These are phyloP conservation scores for Papilio demoleus DNA, from an alignment of 2,888 invertebrate genomes.

Conservation along the genomic window DNA sequence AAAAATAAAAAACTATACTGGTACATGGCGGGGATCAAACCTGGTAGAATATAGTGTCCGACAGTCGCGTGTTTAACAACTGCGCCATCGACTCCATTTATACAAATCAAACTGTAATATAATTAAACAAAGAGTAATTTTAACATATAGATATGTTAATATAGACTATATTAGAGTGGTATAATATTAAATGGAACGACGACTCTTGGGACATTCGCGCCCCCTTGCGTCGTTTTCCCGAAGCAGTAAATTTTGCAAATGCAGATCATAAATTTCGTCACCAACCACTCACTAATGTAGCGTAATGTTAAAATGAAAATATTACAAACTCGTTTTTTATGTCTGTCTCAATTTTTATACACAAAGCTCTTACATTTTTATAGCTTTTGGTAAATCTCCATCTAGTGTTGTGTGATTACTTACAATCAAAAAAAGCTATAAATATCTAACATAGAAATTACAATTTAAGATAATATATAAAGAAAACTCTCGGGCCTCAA, in stretches of 20 bases:
- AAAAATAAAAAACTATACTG: too few species aligned
- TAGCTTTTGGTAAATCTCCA: neutral
- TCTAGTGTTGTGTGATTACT: neutral
- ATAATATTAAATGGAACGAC: slow-evolving; percentile 41
- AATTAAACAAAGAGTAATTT: too few species aligned
- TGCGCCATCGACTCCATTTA: too few species aligned
- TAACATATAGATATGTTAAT: too few species aligned
- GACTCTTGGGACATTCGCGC: slow-evolving; percentile 40
- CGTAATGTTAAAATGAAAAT: slow-evolving; percentile 58
- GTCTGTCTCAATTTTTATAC: slow-evolving; percentile 25
- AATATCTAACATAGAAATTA: neutral
- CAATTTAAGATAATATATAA: neutral
- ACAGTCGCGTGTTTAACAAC: too few species aligned
- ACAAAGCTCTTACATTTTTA: slow-evolving; percentile 5
- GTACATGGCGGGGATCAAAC: too few species aligned
- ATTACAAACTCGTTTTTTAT: slow-evolving; percentile 42
- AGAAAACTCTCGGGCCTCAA: too few species aligned
- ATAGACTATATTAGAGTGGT: too few species aligned
- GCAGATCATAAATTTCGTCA: slow-evolving; percentile 72
- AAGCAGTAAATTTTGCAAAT: slow-evolving; percentile 71
- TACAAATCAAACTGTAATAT: too few species aligned
- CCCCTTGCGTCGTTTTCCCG: slow-evolving; percentile 52
- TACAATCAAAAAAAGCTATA: neutral
- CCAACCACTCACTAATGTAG: slow-evolving; percentile 65
- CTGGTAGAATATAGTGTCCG: too few species aligned